Base-by-base conservation (phyloP, 92 coral and sea anemone species). In the Siderastrea radians region DNA sequence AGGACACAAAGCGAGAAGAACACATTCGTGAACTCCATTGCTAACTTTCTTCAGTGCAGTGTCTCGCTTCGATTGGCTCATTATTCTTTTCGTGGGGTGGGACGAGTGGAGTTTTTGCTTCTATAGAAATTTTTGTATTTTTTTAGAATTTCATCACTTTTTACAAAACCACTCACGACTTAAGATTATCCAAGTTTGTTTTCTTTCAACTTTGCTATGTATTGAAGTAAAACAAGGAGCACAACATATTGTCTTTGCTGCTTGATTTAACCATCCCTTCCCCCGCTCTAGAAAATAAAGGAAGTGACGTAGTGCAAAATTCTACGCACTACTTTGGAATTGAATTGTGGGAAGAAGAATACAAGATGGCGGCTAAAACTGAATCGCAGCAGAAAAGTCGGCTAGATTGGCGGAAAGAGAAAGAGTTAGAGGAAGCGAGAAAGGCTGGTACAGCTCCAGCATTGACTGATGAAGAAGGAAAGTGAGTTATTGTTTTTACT, bases 371-470 rank as follows among this genome's bases (percentile, higher is more conserved):
- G 98, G 95, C 93, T 84, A 80, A 81, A 26, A 77, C 89, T 3
- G 84, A 86, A 15, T 90, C 92, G 26, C 99, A 98, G 87, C 96
- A 98, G 77, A 93, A 93, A 86, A 96, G 96, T 79, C 96, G 99
- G 15, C 86, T 94, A 46, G 99, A 98, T 82, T 98, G 98, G 98
- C 92, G 98, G 81, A 98, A 98, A 79, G 99, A 98, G 90, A 98
- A 98, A 61, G 99, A 98, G 79, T 86, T 98, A 69, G 99, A 98
- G 75, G 99, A 98, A 89, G 99, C 99, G 43, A 92, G 99, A 72
- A 98, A 98, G 64, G 99, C 99, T 77, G 99, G 99, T 62, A 98
- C 99, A 50, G 99, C 99, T 62, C 99, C 99, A 72, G 99, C 99
- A 16, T 91, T 98, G 70, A 98, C 96, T 55, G 99, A 98, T 93